Conservation (phyloP, 37 sponge, comb jelly and placozoan genomes). For the Haliclona indistincta region DNA sequence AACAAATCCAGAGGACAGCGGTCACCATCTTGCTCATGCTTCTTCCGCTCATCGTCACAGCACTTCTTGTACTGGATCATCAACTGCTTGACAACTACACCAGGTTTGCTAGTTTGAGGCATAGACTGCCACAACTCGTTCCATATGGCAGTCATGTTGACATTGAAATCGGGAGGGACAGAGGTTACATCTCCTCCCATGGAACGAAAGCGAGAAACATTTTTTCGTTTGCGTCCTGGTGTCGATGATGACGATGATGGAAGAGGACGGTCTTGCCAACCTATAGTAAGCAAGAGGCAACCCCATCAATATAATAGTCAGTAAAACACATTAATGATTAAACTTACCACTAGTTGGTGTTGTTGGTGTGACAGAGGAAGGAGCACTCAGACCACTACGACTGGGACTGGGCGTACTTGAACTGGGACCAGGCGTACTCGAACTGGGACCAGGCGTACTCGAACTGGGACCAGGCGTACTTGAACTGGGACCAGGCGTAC, state of each 20-base stretch:
- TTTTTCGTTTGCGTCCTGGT: slow-evolving; percentile 48
- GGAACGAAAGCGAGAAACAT: slow-evolving; percentile 34
- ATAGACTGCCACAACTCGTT: slow-evolving; percentile 21
- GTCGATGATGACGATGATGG: background rate
- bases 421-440: background rate
- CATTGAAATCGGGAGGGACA: slow-evolving; percentile 42
- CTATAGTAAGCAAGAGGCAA: background rate
- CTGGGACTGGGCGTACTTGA: background rate
- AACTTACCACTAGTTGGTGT: background rate
- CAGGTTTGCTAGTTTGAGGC: slow-evolving; percentile 2
- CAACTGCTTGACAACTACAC: background rate
- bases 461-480: background rate
- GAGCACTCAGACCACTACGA: background rate
- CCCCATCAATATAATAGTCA: background rate
- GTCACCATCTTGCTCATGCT: background rate
- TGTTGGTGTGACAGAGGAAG: background rate
- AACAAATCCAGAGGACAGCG: slow-evolving; percentile 1
- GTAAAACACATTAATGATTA: background rate
- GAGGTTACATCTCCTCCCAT: slow-evolving; percentile 45
- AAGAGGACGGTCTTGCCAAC: slow-evolving; percentile 21
- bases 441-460: background rate
- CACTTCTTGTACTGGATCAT: slow-evolving; percentile 21
- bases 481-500: background rate
- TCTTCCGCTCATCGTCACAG: slow-evolving; percentile 7
- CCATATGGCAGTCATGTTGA: slow-evolving; percentile 2